Conservation (phyloP, 1,140 invertebrate species). For the Hetaerina americana region DNA sequence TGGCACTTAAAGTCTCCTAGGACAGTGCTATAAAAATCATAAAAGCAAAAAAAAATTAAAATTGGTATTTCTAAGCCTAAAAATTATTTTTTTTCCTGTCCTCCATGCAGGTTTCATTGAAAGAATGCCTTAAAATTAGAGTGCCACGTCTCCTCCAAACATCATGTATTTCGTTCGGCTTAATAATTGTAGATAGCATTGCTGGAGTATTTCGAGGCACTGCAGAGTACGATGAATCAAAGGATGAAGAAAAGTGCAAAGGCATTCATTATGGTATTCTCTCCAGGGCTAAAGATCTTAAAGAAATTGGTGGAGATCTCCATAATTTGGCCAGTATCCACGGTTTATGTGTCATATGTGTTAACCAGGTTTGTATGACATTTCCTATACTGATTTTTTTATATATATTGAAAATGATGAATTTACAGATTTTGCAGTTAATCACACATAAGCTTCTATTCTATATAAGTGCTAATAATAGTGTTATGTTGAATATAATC, state of each 20-base stretch:
- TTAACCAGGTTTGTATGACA: conserved; percentile 72
- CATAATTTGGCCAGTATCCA: conserved; percentile 39
- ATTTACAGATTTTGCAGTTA: no score
- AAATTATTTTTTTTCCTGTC: no score
- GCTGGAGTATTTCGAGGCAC: conserved; percentile 54
- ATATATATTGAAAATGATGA: no score
- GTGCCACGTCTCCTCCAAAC: conserved; percentile 29
- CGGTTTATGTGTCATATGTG: conserved; percentile 46
- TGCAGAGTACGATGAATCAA: conserved; percentile 32
- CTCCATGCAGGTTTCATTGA: conserved; percentile 45
- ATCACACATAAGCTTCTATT: no score
- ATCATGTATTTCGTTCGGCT: conserved; percentile 35
- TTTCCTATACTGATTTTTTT: no score
- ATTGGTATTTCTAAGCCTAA: no score
- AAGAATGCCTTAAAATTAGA: conserved; percentile 38
- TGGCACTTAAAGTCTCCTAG: no score
- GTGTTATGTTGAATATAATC: no score
- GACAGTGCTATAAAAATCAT: no score
- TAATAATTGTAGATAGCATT: conserved; percentile 63
- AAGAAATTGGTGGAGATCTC: conserved; percentile 39
- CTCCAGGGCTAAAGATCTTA: conserved; percentile 39
- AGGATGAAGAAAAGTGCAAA: conserved; percentile 5
- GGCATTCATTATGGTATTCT: background rate
- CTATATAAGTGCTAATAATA: no score
- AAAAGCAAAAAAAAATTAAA: no score